Conservation (phyloP, 1,140 invertebrate species). For the Bombus terrestris region DNA sequence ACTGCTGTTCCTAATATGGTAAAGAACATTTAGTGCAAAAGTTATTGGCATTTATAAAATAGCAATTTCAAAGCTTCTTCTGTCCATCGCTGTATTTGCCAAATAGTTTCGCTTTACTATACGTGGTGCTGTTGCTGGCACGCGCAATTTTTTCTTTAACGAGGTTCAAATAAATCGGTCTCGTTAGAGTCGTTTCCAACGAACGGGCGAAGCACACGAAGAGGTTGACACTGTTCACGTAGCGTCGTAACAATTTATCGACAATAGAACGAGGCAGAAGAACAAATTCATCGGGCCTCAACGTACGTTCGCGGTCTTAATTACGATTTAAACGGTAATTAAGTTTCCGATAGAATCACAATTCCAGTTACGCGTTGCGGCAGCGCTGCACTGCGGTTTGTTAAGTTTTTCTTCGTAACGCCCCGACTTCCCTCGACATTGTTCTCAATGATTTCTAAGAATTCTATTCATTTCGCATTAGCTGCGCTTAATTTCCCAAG, state of each 20-base stretch:
- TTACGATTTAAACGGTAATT: conserved; percentile 44
- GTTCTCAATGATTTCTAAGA: conserved; percentile 10
- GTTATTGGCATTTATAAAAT: too few relatives aligned
- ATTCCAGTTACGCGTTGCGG: conserved; percentile 23
- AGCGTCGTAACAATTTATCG: conserved; percentile 14
- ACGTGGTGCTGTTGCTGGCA: background rate
- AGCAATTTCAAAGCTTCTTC: too few relatives aligned
- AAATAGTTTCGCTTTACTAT: background rate
- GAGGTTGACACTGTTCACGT: conserved; percentile 28
- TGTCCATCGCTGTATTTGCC: background rate
- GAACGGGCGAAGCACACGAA: background rate
- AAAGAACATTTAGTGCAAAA: too few relatives aligned
- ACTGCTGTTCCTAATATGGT: too few relatives aligned
- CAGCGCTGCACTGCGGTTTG: background rate
- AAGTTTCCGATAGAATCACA: conserved; percentile 39
- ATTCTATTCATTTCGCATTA: conserved; percentile 3
- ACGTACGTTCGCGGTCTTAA: conserved; percentile 32
- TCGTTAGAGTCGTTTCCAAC: background rate
- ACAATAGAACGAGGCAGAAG: background rate
- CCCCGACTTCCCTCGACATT: background rate
- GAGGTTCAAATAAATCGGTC: background rate
- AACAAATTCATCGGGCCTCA: background rate
- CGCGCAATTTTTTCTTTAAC: background rate
- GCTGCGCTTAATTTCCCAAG: background rate
- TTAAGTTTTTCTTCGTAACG: conserved; percentile 8